Evolutionary conservation across 2,113 vertebrate genomes (phyloP).

Genomic region (Indri indri): DNA sequence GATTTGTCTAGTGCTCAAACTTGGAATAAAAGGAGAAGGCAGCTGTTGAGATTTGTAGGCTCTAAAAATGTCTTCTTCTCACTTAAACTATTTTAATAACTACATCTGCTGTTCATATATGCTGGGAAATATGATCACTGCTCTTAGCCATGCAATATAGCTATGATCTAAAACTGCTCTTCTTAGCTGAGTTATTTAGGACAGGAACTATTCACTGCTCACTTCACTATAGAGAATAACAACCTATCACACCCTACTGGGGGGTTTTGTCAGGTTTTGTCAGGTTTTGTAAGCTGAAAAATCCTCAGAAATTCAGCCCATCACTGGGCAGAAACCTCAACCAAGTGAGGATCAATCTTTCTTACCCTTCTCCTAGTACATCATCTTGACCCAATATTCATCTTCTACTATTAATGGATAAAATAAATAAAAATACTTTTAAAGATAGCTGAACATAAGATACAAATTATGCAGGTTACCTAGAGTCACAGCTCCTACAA

Average conservation of each 20-base stretch:
- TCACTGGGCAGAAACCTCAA: neutral
- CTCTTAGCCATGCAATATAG: neutral
- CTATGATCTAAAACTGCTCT: neutral
- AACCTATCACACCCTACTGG: neutral
- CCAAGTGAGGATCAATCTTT: neutral
- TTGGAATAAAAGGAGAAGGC: neutral
- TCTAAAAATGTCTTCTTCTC: neutral
- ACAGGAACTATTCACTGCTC: neutral
- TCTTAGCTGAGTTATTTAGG: neutral
- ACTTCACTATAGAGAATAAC: neutral
- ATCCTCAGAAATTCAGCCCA: constrained; percentile 1
- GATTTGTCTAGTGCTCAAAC: neutral
- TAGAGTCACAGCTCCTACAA: constrained; percentile 78
- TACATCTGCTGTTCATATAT: neutral
- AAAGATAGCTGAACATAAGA: neutral
- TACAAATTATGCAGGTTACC: constrained; percentile 62
- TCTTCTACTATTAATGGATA: neutral
- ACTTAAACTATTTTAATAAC: neutral
- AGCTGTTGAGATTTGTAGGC: neutral
- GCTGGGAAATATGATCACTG: neutral
- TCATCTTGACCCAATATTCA: neutral
- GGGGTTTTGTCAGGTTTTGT: neutral
- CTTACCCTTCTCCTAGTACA: neutral
- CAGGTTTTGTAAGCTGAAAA: neutral
- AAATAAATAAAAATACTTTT: neutral